These are phyloP conservation scores for Agelaius phoeniceus DNA, from an alignment of 2,113 vertebrate genomes.

Conservation along the genomic window DNA sequence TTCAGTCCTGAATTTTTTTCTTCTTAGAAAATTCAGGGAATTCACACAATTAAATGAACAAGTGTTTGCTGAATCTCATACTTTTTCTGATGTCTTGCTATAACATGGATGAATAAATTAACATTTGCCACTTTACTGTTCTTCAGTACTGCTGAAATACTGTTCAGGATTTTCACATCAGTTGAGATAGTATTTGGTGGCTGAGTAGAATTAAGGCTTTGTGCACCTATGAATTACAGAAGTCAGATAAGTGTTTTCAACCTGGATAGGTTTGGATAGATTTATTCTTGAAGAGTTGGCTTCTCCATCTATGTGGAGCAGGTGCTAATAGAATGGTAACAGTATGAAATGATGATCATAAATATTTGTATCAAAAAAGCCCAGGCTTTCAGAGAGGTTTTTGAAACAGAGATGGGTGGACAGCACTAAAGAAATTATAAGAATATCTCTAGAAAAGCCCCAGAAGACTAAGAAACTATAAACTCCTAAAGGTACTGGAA, in stretches of 20 bases:
- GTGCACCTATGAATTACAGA: background rate
- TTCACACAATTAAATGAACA: background rate
- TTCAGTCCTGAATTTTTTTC: background rate
- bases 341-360: background rate
- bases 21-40: background rate
- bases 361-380: background rate
- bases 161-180: background rate
- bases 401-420: background rate
- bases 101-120: background rate
- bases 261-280: background rate
- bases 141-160: background rate
- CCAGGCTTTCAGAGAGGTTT: background rate
- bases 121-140: background rate
- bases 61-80: fast-evolving
- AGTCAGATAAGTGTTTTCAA: background rate
- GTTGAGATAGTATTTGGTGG: background rate
- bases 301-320: background rate
- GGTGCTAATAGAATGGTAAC: background rate
- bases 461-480: background rate
- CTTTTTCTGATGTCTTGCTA: background rate
- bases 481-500: background rate
- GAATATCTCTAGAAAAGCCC: background rate
- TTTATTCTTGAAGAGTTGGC: background rate
- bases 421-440: background rate
- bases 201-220: background rate